Evolutionary conservation across 37 sponge, comb jelly and placozoan species (phyloP), one percentile per base, ranked within the genome.

Genomic region (Aplysina aerophoba): DNA sequence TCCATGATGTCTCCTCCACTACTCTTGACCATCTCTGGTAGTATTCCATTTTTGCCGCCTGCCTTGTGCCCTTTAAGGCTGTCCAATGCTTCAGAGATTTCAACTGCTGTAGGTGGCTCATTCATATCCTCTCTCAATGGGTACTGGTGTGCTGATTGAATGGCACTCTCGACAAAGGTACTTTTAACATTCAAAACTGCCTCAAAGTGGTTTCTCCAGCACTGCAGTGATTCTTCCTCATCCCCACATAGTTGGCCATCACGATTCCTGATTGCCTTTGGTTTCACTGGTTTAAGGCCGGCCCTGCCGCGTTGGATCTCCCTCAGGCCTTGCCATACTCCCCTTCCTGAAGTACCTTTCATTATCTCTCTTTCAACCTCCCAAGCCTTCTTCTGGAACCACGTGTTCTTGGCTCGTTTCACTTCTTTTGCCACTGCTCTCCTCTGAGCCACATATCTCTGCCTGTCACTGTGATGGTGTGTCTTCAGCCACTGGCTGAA

Each of bases 51-150:
- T 24, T 74, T 85, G 36, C 85, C 85, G 28, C 85, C 85, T 75
- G 85, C 85, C 77, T 85, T 85, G 53, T 61, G 59, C 22, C 84
- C 84, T 37, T 66, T 83, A 22, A 83, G 67, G 84, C 55, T 44
- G 69, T 55, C 41, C 67, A 83, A 11, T 67, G 84, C 66, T 25
- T 22, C 84, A 67, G 67, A 55, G 55, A 83, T 25, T 83, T 83
- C 84, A 83, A 67, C 84, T 55, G 13, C 40, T 83, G 84, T 17
- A 83, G 83, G 83, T 33, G 83, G 61, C 64, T 11, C 41, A 21
- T 68, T 38, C 67, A 83, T 66, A 12, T 83, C 68, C 67, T 81
- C 64, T 25, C 83, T 81, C n/a, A 81, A 65, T 62, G 61, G 36
- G 14, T 33, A 13, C 67, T 22, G 41, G 68, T 83, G 69, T 25